Conservation (phyloP, 64 coral and sea anemone species). For the Orbicella faveolata region DNA sequence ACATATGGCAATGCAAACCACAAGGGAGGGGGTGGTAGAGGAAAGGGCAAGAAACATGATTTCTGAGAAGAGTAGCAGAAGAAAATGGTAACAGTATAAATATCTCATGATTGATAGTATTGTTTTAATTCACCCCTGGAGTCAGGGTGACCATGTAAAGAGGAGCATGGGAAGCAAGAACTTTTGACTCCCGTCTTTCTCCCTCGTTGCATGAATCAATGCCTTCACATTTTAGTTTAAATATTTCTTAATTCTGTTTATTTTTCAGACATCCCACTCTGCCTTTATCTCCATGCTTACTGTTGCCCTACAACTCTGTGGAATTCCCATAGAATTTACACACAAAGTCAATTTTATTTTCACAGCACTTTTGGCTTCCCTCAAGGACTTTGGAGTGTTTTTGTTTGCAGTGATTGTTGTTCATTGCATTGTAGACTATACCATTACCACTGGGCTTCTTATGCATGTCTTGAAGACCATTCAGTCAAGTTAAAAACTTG, state of each 20-base stretch:
- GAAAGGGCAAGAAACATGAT: too few species aligned
- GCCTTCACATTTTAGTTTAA: too few species aligned
- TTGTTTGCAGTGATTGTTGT: slow-evolving; percentile 52
- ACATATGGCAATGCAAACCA: too few species aligned
- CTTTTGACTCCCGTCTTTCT: too few species aligned
- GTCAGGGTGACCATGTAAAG: too few species aligned
- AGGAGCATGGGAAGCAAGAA: too few species aligned
- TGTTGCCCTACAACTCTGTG: slow-evolving; percentile 68
- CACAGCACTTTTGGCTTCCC: slow-evolving; percentile 42
- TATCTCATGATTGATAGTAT: too few species aligned
- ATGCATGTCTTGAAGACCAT: not conserved
- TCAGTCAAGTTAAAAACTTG: not conserved
- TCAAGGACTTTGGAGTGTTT: slow-evolving; percentile 72
- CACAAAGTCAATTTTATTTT: slow-evolving; percentile 57
- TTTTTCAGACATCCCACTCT: slow-evolving; percentile 67
- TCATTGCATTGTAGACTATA: slow-evolving; percentile 28
- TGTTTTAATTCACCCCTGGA: too few species aligned
- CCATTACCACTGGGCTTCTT: not conserved
- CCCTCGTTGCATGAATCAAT: too few species aligned
- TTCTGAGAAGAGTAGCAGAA: too few species aligned
- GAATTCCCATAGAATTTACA: slow-evolving; percentile 59
- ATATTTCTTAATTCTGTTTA: not conserved
- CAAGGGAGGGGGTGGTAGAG: too few species aligned
- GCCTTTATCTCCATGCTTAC: slow-evolving; percentile 57
- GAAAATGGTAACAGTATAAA: too few species aligned